Evolutionary conservation across 2,888 invertebrate species (phyloP).

Genomic region (Timandra comae): DNA sequence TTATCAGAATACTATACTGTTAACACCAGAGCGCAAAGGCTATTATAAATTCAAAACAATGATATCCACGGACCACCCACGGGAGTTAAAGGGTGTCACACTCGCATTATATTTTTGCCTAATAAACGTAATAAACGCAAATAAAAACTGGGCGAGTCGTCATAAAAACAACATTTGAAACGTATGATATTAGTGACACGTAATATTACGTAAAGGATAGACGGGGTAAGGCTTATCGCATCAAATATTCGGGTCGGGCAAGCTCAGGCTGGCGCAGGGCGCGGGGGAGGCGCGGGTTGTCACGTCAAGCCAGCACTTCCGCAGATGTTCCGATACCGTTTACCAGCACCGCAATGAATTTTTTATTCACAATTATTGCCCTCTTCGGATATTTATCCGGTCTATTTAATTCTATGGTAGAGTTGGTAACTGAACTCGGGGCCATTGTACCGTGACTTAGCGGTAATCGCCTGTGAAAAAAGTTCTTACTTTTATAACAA

Average conservation of each 20-base stretch:
- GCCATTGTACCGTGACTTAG: conserved; percentile 23
- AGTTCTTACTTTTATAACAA: conserved; percentile 10
- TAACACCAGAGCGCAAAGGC: too few relatives aligned
- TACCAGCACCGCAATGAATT: conserved; percentile 44
- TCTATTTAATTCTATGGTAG: conserved; percentile 43
- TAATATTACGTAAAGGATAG: conserved; percentile 4
- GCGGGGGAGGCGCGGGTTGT: conserved; percentile 11
- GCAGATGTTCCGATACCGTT: conserved; percentile 34
- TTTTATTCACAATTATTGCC: conserved; percentile 64
- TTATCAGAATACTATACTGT: too few relatives aligned
- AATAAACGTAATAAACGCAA: neutral
- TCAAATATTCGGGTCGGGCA: conserved; percentile 36
- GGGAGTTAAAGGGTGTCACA: too few relatives aligned
- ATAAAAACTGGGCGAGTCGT: neutral
- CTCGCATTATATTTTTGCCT: too few relatives aligned
- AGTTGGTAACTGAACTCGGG: conserved; percentile 12
- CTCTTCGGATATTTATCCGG: conserved; percentile 47
- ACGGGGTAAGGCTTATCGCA: conserved; percentile 23
- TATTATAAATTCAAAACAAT: too few relatives aligned
- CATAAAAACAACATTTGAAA: neutral
- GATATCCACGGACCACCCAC: too few relatives aligned
- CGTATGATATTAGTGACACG: neutral
- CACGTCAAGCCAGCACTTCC: conserved; percentile 26
- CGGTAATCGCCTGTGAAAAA: conserved; percentile 22
- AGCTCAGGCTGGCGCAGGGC: conserved; percentile 16